Evolutionary conservation across 2,113 vertebrate species (phyloP).

Genomic region (Delphinapterus leucas): DNA sequence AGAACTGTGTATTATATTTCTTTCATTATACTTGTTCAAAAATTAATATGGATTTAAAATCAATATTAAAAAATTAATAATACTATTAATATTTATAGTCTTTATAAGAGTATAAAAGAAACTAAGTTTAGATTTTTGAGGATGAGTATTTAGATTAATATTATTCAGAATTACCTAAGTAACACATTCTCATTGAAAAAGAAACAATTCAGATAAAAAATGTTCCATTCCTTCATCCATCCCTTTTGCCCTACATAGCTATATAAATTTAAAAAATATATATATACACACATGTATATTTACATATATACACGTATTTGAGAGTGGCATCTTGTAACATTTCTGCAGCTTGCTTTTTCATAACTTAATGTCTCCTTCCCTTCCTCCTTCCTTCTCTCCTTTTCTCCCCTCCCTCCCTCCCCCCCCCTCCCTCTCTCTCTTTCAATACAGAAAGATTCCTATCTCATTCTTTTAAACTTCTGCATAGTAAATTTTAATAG

Average conservation of each 20-base stretch:
- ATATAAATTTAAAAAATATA: neutral
- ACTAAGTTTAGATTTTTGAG: neutral
- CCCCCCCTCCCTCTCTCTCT: neutral
- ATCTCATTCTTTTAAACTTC: neutral
- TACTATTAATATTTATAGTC: too few species aligned
- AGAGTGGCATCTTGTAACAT: neutral
- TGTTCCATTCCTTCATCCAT: neutral
- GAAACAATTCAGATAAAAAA: neutral
- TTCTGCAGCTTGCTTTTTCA: neutral
- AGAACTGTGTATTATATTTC: neutral
- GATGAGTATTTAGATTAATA: neutral
- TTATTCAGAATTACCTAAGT: neutral
- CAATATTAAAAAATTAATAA: too few species aligned
- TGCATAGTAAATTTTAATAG: neutral
- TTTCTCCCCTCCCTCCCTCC: neutral
- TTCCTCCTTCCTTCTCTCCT: neutral
- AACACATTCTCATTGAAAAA: neutral
- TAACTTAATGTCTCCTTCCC: neutral
- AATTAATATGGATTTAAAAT: neutral
- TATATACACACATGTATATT: neutral
- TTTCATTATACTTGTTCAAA: conserved; percentile 33
- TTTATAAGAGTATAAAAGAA: conserved; percentile 10
- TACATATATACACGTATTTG: neutral
- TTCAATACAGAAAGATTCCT: neutral
- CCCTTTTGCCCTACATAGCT: neutral